Percentiles rank a stretch among this genome's conserved stretches.
Conservation (phyloP, 2,113 vertebrate species). For the Gavialis gangeticus region DNA sequence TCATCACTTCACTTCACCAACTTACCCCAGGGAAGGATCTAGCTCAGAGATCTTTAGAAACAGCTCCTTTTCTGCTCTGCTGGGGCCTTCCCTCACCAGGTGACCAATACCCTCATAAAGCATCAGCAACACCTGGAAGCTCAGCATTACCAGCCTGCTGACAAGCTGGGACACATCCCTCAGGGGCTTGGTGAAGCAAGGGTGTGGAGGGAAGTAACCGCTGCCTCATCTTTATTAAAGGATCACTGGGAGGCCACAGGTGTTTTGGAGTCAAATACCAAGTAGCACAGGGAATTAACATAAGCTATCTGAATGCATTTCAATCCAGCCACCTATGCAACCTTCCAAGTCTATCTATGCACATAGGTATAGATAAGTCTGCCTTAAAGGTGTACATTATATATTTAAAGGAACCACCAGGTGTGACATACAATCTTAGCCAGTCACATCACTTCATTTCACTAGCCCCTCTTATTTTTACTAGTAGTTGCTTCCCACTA, state of each 20-base stretch:
- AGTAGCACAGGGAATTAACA: not conserved
- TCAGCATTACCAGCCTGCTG: constrained; percentile 33
- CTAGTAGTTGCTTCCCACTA: too few relatives aligned
- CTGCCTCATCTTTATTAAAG: not conserved
- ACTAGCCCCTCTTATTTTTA: not conserved
- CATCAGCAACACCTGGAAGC: not conserved
- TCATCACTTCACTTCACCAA: not conserved
- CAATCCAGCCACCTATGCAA: not conserved
- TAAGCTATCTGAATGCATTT: constrained; percentile 5
- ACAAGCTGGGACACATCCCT: constrained; percentile 49
- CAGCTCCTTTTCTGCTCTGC: not conserved
- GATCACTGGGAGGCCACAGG: not conserved
- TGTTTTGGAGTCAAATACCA: not conserved
- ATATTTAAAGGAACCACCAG: not conserved
- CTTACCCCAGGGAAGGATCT: not conserved
- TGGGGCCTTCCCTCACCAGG: not conserved
- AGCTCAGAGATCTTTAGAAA: fast-evolving
- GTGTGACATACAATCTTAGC: not conserved
- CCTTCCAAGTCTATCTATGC: not conserved
- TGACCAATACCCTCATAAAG: not conserved
- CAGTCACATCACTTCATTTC: not conserved
- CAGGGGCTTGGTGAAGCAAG: not conserved
- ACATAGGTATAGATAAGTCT: not conserved
- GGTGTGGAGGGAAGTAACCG: not conserved
- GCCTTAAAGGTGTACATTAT: not conserved